A percentile compares a stretch with the other conserved stretches of the same genome.
These are phyloP conservation scores for Sarcophaga carnaria DNA, from an alignment of 2,888 invertebrate species.

Conservation along the genomic window DNA sequence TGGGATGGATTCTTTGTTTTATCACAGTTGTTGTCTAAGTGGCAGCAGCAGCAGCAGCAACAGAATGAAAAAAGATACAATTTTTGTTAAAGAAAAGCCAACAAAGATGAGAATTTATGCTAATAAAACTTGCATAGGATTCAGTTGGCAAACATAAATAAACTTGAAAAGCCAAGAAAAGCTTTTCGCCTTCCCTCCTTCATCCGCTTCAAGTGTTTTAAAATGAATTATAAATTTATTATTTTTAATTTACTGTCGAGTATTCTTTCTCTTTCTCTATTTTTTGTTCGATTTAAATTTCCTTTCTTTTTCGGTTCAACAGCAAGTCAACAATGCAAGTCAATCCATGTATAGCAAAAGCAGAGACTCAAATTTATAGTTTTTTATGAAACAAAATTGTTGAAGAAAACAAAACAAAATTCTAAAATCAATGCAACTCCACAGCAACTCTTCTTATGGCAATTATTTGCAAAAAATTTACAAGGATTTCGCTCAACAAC, in stretches of 20 bases:
- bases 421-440: slow-evolving; percentile 45
- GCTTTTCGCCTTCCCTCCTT: slow-evolving; percentile 14
- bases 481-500: slow-evolving; percentile 18
- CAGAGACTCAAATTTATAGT: not conserved
- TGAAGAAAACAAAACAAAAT: slow-evolving; percentile 40
- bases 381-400: too few relatives aligned
- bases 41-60: not conserved
- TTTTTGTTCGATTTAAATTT: not conserved
- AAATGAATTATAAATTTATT: slow-evolving; percentile 53
- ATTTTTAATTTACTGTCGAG: not conserved
- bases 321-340: slow-evolving; percentile 47
- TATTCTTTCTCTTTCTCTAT: too few relatives aligned
- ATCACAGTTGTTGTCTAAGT: not conserved
- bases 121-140: slow-evolving; percentile 41
- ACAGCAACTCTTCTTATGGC: too few relatives aligned
- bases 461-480: not conserved
- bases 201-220: not conserved
- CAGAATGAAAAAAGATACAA: slow-evolving; percentile 30
- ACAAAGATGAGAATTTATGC: slow-evolving; percentile 45
- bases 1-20: slow-evolving; percentile 14
- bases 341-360: slow-evolving; percentile 15
- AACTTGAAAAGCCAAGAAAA: slow-evolving; percentile 8
- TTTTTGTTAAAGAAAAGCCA: too few relatives aligned
- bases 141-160: slow-evolving; percentile 16
- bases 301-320: slow-evolving; percentile 36